Evolutionary conservation across 2,888 invertebrate species (phyloP).

Genomic region (Belgica antarctica): DNA sequence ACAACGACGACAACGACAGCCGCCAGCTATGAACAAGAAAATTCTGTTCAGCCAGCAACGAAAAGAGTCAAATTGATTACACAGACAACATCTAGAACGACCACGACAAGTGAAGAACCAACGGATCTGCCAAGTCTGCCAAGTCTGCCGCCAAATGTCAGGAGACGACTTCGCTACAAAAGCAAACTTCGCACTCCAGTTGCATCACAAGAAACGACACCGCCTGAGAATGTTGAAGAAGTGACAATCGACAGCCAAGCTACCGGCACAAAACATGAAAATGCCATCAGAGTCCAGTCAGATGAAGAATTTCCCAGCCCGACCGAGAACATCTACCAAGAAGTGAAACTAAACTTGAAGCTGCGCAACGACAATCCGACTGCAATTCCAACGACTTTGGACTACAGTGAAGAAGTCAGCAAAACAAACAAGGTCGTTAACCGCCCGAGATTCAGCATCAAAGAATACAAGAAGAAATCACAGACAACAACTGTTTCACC

Average conservation of each 20-base stretch:
- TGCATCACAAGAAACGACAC: not conserved
- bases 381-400: constrained; percentile 3
- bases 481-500: constrained; percentile 51
- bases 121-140: not conserved
- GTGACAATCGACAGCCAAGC: too few relatives aligned
- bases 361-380: constrained; percentile 27
- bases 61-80: not conserved
- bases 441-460: constrained; percentile 72
- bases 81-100: too few relatives aligned
- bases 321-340: too few relatives aligned
- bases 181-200: constrained; percentile 14
- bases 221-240: constrained; percentile 25
- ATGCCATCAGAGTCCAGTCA: not conserved
- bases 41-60: not conserved
- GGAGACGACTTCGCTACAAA: constrained; percentile 33
- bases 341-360: too few relatives aligned
- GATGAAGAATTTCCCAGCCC: too few relatives aligned
- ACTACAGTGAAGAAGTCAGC: constrained; percentile 13
- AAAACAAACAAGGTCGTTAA: constrained; percentile 51
- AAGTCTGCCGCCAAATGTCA: constrained; percentile 12
- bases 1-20: not conserved
- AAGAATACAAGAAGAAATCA: constrained; percentile 68
- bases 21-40: constrained; percentile 27
- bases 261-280: too few relatives aligned
- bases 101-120: not conserved